Percentiles rank a stretch among this genome's conserved stretches.
Conservation (phyloP, 1,140 invertebrate genomes). For the Paramacrobiotus metropolitanus region DNA sequence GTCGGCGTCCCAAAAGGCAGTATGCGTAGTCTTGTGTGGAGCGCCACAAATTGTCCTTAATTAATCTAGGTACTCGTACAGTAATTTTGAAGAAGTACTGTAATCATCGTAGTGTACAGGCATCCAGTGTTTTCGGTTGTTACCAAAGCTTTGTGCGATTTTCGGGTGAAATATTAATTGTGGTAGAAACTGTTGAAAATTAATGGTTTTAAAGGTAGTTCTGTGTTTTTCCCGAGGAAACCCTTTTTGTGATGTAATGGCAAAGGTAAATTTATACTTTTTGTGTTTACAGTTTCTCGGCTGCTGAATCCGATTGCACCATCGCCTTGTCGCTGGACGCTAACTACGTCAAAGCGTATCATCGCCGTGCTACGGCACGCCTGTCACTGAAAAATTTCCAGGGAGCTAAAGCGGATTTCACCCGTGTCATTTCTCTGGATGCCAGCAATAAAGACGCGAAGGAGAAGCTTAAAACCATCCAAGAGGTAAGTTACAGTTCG, state of each 20-base stretch:
- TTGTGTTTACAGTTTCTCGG: constrained; percentile 43
- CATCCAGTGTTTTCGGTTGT: too few relatives aligned
- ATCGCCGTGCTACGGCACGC: constrained; percentile 42
- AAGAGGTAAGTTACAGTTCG: constrained; percentile 16
- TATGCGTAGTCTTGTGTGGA: too few relatives aligned
- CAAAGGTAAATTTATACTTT: too few relatives aligned
- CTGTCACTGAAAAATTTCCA: constrained; percentile 33
- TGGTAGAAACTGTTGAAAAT: too few relatives aligned
- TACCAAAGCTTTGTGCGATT: too few relatives aligned
- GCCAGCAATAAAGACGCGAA: constrained; percentile 34
- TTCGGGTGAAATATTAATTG: too few relatives aligned
- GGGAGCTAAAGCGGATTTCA: constrained; percentile 39
- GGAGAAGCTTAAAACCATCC: constrained; percentile 18
- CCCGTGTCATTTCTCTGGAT: constrained; percentile 39
- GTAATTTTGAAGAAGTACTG: too few relatives aligned
- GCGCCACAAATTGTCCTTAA: too few relatives aligned
- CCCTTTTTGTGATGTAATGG: constrained; percentile 13
- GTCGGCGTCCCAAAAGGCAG: too few relatives aligned
- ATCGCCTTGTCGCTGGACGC: constrained; percentile 41
- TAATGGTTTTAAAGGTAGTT: too few relatives aligned
- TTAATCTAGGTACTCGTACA: too few relatives aligned
- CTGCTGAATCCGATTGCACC: constrained; percentile 49
- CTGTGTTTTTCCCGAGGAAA: constrained; percentile 10
- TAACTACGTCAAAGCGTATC: constrained; percentile 51
- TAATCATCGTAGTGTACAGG: too few relatives aligned